A percentile compares a stretch with the other conserved stretches of the same genome.
phyloP scores from a whole-genome alignment of 2,888 invertebrate species.

The Chironomus tentans region DNA sequence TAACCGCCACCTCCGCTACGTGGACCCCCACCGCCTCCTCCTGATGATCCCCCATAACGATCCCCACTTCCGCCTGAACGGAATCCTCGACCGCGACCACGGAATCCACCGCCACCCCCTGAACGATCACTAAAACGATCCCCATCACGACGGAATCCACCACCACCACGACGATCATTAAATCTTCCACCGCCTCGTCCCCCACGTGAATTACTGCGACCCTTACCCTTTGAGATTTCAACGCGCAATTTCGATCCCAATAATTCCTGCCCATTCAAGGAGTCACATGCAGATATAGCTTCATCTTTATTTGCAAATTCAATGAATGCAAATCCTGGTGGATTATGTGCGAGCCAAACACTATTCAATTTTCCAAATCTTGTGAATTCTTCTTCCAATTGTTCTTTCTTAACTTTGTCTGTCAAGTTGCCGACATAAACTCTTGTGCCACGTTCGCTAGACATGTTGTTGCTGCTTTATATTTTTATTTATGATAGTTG shows the following conservation, averaged over 20 bases:
- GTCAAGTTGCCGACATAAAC: conserved; percentile 85
- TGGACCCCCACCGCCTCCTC: conserved; percentile 36
- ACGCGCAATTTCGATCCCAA: conserved; percentile 80
- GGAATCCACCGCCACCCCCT: conserved; percentile 40
- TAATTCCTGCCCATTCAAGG: conserved; percentile 79
- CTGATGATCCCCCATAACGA: conserved; percentile 39
- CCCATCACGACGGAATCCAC: conserved; percentile 45
- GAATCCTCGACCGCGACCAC: conserved; percentile 43
- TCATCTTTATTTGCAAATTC: conserved; percentile 83
- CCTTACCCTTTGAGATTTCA: conserved; percentile 75
- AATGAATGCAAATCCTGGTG: conserved; percentile 89
- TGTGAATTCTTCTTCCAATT: conserved; percentile 81
- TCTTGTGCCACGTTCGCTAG: conserved; percentile 53
- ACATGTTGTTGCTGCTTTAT: conserved; percentile 33
- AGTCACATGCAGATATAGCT: conserved; percentile 81
- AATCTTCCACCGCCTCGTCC: conserved; percentile 48
- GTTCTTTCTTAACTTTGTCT: conserved; percentile 84
- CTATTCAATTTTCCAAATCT: conserved; percentile 87
- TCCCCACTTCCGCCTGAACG: conserved; percentile 42
- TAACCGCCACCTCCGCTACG: conserved; percentile 40
- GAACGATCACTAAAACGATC: conserved; percentile 36
- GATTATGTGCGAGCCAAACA: conserved; percentile 87
- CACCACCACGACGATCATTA: conserved; percentile 47
- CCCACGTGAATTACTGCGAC: conserved; percentile 55
- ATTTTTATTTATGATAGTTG: background rate